Base-by-base conservation (phyloP, 2,797 vertebrate species). In the Percopsis omiscomaycus region DNA sequence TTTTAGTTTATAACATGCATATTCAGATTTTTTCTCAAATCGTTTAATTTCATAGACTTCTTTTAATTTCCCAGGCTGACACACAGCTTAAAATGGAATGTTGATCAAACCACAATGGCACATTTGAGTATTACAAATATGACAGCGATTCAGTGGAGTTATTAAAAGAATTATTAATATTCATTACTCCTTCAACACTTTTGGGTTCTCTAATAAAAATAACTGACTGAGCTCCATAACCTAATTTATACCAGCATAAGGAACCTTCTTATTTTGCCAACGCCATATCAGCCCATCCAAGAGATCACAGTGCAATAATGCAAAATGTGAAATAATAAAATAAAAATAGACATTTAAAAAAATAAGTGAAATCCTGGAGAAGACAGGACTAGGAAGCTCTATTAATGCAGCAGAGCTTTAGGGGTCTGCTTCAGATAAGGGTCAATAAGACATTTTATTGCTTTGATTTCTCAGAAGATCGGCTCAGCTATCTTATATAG, bases 361-460 rank as follows among this genome's bases (percentile, higher is more conserved):
- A 89, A 85, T 42, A 61, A 81, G 71, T 75, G 80, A 84, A 79
- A 83, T 77, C 74, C 62, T 64, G 61, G 72, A 71, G 73, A 71
- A 69, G 66, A 77, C 67, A 3, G 51, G 16, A 78, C 48, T 67
- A 22, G 71, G 69, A 71, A 73, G 44, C 64, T 71, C 46, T 47
- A 6, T 51, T 51, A n/a, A n/a, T 51, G 46, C 2, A n/a, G 58
- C 53, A n/a, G 37, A 22, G 22, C 1, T 6, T 32, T 32, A 5
- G 60, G 66, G 65, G 42, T 66, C 62, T 63, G 70, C 78, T 76
- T 63, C 74, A 73, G 85, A 77, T 86, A 84, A 81, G 68, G 71
- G 88, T 89, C 90, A 91, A 92, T 90, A 90, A 88, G 84, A 66
- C 61, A 61, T 81, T 88, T 91, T 91, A 92, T 92, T 91, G 81